A percentile compares a stretch with the other conserved stretches of the same genome.
These are phyloP conservation scores for Bursaphelenchus okinawaensis DNA, from an alignment of 2,888 invertebrate genomes.

Conservation along the genomic window DNA sequence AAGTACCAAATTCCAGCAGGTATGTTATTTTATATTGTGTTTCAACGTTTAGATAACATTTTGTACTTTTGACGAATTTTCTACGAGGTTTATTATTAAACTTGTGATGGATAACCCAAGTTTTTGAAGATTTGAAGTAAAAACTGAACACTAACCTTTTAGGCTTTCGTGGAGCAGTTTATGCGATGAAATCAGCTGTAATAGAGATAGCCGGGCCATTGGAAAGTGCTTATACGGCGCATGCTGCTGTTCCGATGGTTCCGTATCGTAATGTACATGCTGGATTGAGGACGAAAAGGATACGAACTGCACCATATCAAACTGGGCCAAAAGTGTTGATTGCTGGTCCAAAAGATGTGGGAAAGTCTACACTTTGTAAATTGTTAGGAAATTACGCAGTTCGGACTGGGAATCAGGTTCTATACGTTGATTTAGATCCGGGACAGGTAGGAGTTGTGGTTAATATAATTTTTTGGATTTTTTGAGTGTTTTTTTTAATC, in stretches of 20 bases:
- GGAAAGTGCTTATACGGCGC: conserved; percentile 87
- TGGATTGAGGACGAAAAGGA: conserved; percentile 81
- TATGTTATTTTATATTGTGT: conserved; percentile 23
- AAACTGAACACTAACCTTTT: too few relatives aligned
- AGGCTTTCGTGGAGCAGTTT: conserved; percentile 90
- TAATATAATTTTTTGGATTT: conserved; percentile 5
- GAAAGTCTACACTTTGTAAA: conserved; percentile 83
- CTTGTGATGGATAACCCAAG: too few relatives aligned
- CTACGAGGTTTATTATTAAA: too few relatives aligned
- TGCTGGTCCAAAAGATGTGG: conserved; percentile 80
- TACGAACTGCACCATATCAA: conserved; percentile 64
- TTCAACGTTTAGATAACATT: too few relatives aligned
- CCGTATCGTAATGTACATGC: conserved; percentile 90
- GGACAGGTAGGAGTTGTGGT: conserved; percentile 69
- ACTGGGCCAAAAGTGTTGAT: conserved; percentile 45
- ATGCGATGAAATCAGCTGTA: conserved; percentile 88
- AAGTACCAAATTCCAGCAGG: conserved; percentile 60
- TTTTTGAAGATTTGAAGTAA: too few relatives aligned
- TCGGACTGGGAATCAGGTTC: conserved; percentile 71
- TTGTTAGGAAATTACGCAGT: conserved; percentile 91
- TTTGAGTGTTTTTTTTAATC: not conserved
- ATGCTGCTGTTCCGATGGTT: conserved; percentile 71
- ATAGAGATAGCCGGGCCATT: conserved; percentile 79
- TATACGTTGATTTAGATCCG: conserved; percentile 89
- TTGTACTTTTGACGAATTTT: not conserved